These are phyloP conservation scores for Leptopilina syphax DNA, from an alignment of 2,888 invertebrate species.

Conservation along the genomic window DNA sequence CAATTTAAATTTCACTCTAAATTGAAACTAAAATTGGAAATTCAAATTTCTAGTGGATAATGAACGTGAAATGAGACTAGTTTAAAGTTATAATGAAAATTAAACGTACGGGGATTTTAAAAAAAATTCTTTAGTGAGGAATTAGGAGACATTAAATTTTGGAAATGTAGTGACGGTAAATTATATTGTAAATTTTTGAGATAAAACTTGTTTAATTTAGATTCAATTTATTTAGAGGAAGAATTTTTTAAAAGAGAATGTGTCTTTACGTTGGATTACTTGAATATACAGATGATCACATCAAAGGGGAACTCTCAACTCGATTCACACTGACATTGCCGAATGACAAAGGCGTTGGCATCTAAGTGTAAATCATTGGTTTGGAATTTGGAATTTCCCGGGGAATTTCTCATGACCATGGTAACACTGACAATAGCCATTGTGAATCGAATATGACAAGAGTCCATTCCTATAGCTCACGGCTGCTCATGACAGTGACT, in stretches of 20 bases:
- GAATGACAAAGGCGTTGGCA: slow-evolving; percentile 21
- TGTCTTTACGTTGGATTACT: neutral
- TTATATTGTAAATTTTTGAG: no score
- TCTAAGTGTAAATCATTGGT: slow-evolving; percentile 9
- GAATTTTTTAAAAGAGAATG: neutral
- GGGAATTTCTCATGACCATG: slow-evolving; percentile 13
- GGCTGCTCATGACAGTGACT: slow-evolving; percentile 29
- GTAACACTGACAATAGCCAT: slow-evolving; percentile 30
- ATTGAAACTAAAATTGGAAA: no score
- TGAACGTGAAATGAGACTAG: no score
- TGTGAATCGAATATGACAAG: slow-evolving; percentile 20
- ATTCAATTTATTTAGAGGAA: no score
- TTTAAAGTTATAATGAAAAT: no score
- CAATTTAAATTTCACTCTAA: neutral
- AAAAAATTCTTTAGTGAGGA: no score
- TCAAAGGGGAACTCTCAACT: slow-evolving; percentile 1
- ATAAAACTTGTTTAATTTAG: no score
- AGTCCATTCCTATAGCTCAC: slow-evolving; percentile 22
- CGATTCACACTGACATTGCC: slow-evolving; percentile 20
- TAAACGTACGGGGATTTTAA: no score
- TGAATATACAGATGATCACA: slow-evolving; percentile 19
- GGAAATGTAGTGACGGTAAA: no score
- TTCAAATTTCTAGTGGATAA: no score
- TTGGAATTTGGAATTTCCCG: slow-evolving; percentile 28
- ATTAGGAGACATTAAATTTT: no score